A percentile compares a stretch with the other conserved stretches of the same genome.
phyloP scores from a whole-genome alignment of 37 sponge, comb jelly and placozoan species.

The Oscarella lobularis region DNA sequence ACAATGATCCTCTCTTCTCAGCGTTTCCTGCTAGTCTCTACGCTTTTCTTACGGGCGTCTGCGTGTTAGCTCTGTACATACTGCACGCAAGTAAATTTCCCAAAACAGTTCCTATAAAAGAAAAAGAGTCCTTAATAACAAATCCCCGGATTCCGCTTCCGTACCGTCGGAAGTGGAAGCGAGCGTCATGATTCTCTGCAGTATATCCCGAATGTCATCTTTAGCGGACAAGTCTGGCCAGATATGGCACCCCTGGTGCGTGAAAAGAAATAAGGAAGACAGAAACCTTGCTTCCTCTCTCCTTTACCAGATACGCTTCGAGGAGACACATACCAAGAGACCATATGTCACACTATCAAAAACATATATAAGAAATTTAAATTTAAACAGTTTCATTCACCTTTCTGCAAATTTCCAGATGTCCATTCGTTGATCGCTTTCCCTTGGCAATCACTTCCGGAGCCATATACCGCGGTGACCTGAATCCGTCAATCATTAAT shows the following conservation, averaged over 20 bases:
- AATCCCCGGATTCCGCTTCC: background rate
- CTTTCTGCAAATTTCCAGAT: no score
- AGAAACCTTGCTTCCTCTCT: background rate
- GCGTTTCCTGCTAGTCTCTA: no score
- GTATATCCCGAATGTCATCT: conserved; percentile 30
- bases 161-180: background rate
- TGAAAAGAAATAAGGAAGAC: background rate
- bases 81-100: background rate
- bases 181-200: conserved; percentile 34
- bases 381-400: no score
- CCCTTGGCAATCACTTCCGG: conserved; percentile 51
- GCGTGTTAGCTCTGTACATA: background rate
- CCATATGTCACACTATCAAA: conserved; percentile 82
- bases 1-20: no score
- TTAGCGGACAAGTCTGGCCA: conserved; percentile 51
- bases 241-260: conserved; percentile 36
- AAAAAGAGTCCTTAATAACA: background rate
- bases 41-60: background rate
- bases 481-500: conserved; percentile 4
- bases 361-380: no score
- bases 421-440: background rate
- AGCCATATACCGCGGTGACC: conserved; percentile 65
- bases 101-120: background rate
- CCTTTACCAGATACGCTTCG: conserved; percentile 61
- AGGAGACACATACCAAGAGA: conserved; percentile 61